Evolutionary conservation across 2,113 vertebrate species (phyloP), one percentile per base, ranked within the genome.

Genomic region (Semicossyphus pulcher): DNA sequence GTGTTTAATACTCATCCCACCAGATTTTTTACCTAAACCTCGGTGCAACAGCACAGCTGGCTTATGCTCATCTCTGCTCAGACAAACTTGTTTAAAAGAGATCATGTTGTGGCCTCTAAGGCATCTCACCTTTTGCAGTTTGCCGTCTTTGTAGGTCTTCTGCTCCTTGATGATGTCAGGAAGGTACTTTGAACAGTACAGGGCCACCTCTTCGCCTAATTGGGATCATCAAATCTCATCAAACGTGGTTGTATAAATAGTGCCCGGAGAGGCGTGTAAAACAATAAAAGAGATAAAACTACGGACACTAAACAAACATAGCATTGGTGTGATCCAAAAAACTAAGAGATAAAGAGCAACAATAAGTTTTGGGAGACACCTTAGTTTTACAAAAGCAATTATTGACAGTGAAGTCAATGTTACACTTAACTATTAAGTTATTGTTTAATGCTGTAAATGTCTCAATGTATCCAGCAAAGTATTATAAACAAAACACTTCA

Each of bases 131-230:
- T 98, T 99, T 73, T 99, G 97, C 82, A 99, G 81, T 83, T 99
- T 99, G 61, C 97, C 97, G 63, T 99, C 97, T 92, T 97, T 97
- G 79, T 99, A 99, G 1, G 96, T 94, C 77, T 95, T 97, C 93
- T 99, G 98, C 59, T 97, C 95, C 89, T 98, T 99, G 89, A 99
- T 99, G 72, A 98, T 95, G 48, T 96, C 95, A 52, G 98, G 97
- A 60, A 99, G 95, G 64, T 99, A 98, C 93, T 99, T 99, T 85
- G 98, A 97, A 94, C 98, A 99, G 81, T 98, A 99, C 23, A 99
- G 90, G 15, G 98, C 98, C 78, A 99, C 98, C 80, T 99, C 98
- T 86, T 99, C 98, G 80, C 98, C 98, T 99, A 65, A 89, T 93
- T 31, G 60, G 32, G 67, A 78, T 72, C 16, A 81, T 2, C 39